Evolutionary conservation across 2,797 vertebrate genomes (phyloP).

Genomic region (Avahi laniger): DNA sequence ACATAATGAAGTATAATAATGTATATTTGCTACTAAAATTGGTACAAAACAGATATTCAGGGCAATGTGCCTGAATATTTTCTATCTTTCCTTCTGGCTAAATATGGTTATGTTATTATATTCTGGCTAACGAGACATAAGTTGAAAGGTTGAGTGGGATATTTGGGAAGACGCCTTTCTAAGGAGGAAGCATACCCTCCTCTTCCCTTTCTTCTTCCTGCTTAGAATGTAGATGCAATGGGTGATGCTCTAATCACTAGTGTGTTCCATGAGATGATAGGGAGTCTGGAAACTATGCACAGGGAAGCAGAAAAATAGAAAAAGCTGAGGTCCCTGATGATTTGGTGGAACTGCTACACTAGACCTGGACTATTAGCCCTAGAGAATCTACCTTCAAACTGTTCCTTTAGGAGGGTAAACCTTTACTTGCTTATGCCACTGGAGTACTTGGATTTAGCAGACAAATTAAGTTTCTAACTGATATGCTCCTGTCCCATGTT

Average conservation of each 20-base stretch:
- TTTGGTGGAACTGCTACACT: too few species aligned
- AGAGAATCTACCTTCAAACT: not conserved
- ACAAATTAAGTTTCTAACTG: not conserved
- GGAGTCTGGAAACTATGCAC: rapidly evolving
- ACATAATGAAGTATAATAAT: not conserved
- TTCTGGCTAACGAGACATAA: not conserved
- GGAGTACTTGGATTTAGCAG: not conserved
- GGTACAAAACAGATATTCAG: not conserved
- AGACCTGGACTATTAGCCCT: not conserved
- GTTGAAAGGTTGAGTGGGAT: not conserved
- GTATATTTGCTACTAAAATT: not conserved
- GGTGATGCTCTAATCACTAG: too few species aligned
- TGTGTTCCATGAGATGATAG: not conserved
- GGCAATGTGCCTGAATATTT: not conserved
- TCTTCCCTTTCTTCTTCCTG: not conserved
- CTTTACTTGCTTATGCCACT: not conserved
- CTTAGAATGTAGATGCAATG: too few species aligned
- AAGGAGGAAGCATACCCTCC: not conserved
- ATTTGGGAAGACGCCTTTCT: not conserved
- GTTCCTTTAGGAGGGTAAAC: not conserved
- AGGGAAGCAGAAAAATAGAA: not conserved
- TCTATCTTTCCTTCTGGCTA: not conserved
- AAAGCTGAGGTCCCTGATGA: not conserved
- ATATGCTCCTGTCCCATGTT: not conserved
- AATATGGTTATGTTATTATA: not conserved